Evolutionary conservation across 2,797 vertebrate genomes (phyloP).

Genomic region (Rousettus madagascariensis): DNA sequence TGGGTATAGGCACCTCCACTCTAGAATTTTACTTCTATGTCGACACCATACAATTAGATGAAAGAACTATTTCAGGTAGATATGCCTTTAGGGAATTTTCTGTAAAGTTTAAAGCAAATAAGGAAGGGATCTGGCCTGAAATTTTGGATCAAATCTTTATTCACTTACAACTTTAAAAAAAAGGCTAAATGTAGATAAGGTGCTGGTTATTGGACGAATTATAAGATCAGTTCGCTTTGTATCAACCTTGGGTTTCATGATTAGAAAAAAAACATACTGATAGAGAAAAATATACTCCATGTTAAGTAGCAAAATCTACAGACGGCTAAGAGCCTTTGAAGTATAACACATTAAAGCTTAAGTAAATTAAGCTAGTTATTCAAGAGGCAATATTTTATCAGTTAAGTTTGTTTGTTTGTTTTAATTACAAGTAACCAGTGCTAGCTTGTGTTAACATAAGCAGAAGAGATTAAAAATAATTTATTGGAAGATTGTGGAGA

Average conservation of each 20-base stretch:
- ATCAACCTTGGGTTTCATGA: not conserved
- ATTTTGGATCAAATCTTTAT: not conserved
- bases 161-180: not conserved
- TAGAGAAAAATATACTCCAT: conserved; percentile 15
- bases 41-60: not conserved
- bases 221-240: not conserved
- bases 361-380: conserved; percentile 36
- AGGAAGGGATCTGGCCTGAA: not conserved
- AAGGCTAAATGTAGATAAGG: not conserved
- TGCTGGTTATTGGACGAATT: not conserved
- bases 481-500: not conserved
- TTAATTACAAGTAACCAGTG: not conserved
- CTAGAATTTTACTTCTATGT: not conserved
- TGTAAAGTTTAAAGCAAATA: not conserved
- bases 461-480: not conserved
- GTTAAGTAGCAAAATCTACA: conserved; percentile 25
- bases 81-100: not conserved
- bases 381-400: conserved; percentile 48
- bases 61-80: not conserved
- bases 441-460: conserved; percentile 9
- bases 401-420: conserved; percentile 27
- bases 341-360: conserved; percentile 27
- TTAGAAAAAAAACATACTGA: not conserved
- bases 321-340: conserved; percentile 42
- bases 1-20: not conserved